These are phyloP conservation scores for Pseudorhiza aurosa DNA, from an alignment of 30 jellyfish, hydroid and myxozoan genomes.

Conservation along the genomic window DNA sequence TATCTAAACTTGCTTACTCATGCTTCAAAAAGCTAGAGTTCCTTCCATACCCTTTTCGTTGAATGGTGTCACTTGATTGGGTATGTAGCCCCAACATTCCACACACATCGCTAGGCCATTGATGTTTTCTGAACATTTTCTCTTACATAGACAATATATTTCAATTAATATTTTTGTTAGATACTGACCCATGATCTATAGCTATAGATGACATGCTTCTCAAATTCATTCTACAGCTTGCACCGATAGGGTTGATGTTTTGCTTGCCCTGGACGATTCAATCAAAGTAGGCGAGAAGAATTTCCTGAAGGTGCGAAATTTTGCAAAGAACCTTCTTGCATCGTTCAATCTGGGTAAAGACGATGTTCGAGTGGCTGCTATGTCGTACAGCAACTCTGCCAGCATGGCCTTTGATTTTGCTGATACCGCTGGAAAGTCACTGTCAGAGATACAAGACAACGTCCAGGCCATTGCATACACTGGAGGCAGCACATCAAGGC, in stretches of 20 bases:
- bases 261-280: slow-evolving; percentile 87
- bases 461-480: slow-evolving; percentile 73
- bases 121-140: no score
- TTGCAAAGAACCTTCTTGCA: slow-evolving; percentile 67
- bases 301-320: slow-evolving; percentile 71
- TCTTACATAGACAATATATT: not conserved
- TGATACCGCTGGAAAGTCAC: slow-evolving; percentile 14
- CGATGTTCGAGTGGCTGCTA: slow-evolving; percentile 86
- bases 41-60: no score
- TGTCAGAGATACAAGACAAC: slow-evolving; percentile 46
- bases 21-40: no score
- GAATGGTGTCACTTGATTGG: no score
- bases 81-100: no score
- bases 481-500: slow-evolving; percentile 80
- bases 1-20: no score
- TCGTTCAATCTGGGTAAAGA: slow-evolving; percentile 55
- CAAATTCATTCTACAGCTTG: slow-evolving; percentile 57
- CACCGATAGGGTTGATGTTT: slow-evolving; percentile 73
- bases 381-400: slow-evolving; percentile 90
- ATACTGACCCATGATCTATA: no score
- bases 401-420: slow-evolving; percentile 67
- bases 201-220: no score
- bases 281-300: slow-evolving; percentile 71
- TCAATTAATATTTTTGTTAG: not conserved
- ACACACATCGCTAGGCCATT: no score